Conservation (phyloP, 2,888 invertebrate genomes). For the Polyploca ridens region DNA sequence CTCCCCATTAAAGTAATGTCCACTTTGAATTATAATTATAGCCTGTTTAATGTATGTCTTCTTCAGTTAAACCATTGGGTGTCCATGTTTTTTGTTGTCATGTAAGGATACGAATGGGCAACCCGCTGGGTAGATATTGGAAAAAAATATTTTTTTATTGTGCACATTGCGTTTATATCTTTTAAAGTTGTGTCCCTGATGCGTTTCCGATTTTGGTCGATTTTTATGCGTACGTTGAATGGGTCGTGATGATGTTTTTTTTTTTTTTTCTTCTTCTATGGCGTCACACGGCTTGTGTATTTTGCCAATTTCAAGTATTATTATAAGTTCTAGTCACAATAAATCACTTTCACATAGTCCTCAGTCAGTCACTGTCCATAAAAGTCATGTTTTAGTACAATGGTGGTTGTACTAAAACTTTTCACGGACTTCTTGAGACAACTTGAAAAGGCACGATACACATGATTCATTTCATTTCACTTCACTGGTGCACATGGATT, state of each 20-base stretch:
- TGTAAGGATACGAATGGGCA: constrained; percentile 55
- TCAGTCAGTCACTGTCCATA: too few relatives aligned
- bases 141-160: constrained; percentile 51
- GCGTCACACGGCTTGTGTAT: too few relatives aligned
- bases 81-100: constrained; percentile 78
- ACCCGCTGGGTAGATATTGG: constrained; percentile 71
- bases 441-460: too few relatives aligned
- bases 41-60: constrained; percentile 79
- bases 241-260: constrained; percentile 21
- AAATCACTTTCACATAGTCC: too few relatives aligned
- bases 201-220: constrained; percentile 39
- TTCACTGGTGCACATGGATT: too few relatives aligned
- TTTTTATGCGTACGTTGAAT: constrained; percentile 13
- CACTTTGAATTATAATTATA: constrained; percentile 82
- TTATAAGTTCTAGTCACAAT: too few relatives aligned
- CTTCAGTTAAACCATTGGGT: constrained; percentile 77
- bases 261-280: constrained; percentile 21
- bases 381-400: too few relatives aligned
- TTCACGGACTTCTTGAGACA: too few relatives aligned
- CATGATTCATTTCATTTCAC: too few relatives aligned
- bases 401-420: too few relatives aligned
- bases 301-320: too few relatives aligned
- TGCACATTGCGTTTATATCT: constrained; percentile 16
- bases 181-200: constrained; percentile 30
- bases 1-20: constrained; percentile 60